Base-by-base conservation (phyloP, 2,113 vertebrate genomes). In the Amazona vittata region DNA sequence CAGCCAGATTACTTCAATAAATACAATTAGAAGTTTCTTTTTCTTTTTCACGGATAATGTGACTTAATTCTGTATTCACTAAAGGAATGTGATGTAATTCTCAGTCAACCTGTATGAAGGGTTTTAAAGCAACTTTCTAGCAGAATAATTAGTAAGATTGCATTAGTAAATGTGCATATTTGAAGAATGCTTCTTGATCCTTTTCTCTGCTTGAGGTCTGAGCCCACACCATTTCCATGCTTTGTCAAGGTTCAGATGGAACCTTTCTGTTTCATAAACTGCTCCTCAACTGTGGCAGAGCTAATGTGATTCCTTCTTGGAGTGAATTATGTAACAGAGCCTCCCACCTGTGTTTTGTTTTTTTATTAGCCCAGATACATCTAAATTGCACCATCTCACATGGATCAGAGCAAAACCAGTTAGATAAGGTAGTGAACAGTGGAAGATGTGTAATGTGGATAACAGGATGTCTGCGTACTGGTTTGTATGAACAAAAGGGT, bases 291-390 rank as follows among this genome's bases (percentile, higher is more conserved):
- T 6, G 53, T 53, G 24, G 21, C 62, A 86, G 55, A 47, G 18
- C 3, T 4, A 82, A 47, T 37, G 26, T 52, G 21, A 68, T 77
- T 39, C 31, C 60, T 43, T 64, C 70, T 71, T 85, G 33, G 13
- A 37, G 7, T 44, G n/a, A 63, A 47, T 10, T 52, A 13, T 4
- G 3, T 69, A 76, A 53, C 12, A 65, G 53, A 88, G 17, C 10
- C 15, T 89, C 5, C 17, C 0, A 0, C 12, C 26, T 60, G 6
- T n/a, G 49, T 57, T 59, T n/a, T n/a, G 33, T 10, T 15, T 24
- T 35, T 59, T 59, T 59, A 83, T 74, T 62, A 68, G n/a, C 49
- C 37, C n/a, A 60, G 43, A 60, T 76, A 14, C 29, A 44, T 53
- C 8, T 91, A 49, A 63, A 84, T 37, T 63, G 28, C 11, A 55